phyloP scores from a whole-genome alignment of 2,888 invertebrate genomes.

The Megaustenia siamemsis region DNA sequence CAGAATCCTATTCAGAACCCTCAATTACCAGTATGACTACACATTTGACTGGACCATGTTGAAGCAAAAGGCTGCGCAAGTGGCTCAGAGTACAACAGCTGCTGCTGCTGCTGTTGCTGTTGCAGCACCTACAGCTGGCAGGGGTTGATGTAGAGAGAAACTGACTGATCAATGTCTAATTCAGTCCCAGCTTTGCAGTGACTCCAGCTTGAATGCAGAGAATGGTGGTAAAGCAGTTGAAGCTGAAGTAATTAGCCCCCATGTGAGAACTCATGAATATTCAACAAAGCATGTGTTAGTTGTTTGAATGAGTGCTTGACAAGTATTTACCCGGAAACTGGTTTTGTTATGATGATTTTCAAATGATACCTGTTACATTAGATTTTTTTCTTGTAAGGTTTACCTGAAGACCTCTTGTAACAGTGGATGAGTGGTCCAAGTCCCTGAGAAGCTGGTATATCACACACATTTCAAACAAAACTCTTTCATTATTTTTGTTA shows the following conservation, averaged over 20 bases:
- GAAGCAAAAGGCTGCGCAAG: constrained; percentile 90
- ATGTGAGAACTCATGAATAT: constrained; percentile 9
- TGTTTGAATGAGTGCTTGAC: not conserved
- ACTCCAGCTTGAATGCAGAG: constrained; percentile 9
- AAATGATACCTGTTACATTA: too few relatives aligned
- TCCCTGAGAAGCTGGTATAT: too few relatives aligned
- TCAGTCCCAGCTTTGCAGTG: not conserved
- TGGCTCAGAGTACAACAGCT: constrained; percentile 68
- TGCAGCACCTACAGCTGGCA: constrained; percentile 66
- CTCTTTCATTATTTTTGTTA: too few relatives aligned
- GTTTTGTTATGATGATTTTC: too few relatives aligned
- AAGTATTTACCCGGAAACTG: not conserved
- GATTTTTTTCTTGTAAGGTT: too few relatives aligned
- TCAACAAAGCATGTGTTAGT: not conserved
- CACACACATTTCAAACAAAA: too few relatives aligned
- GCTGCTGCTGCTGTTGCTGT: too few relatives aligned
- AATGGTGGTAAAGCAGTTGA: not conserved
- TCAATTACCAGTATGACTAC: constrained; percentile 99
- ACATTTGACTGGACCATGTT: constrained; percentile 99
- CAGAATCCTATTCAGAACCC: constrained; percentile 98
- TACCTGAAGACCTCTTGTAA: too few relatives aligned
- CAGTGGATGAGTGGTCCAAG: too few relatives aligned
- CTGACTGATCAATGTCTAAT: not conserved
- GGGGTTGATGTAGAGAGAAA: constrained; percentile 51
- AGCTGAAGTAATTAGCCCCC: not conserved